phyloP scores from a whole-genome alignment of 35 echinoderm and acorn worm species.

The Apostichopus japonicus region DNA sequence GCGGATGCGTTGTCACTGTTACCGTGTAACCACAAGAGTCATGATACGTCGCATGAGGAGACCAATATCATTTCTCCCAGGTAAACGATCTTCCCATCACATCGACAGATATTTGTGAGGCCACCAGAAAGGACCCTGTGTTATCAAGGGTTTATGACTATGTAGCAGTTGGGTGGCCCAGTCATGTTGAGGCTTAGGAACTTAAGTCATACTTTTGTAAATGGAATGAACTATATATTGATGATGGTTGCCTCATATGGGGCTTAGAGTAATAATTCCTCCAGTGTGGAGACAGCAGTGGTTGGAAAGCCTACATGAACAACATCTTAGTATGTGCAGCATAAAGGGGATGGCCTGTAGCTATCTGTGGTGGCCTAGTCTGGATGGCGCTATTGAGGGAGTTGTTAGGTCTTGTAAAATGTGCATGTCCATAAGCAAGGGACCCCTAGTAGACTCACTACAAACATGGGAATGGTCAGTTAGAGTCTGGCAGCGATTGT shows the following conservation, averaged over 20 bases:
- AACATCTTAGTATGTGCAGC: conserved; percentile 45
- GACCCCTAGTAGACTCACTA: conserved; percentile 29
- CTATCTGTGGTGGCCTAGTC: conserved; percentile 59
- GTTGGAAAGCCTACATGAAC: conserved; percentile 29
- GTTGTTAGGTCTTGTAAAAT: conserved; percentile 39
- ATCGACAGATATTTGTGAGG: conserved; percentile 32
- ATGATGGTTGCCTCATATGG: conserved; percentile 51
- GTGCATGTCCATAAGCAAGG: conserved; percentile 25
- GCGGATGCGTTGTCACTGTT: conserved; percentile 43
- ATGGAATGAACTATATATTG: conserved; percentile 54
- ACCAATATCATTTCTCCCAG: conserved; percentile 14
- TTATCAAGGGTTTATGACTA: conserved; percentile 56
- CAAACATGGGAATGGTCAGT: conserved; percentile 38
- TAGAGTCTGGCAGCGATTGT: conserved; percentile 16
- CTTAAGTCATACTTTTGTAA: conserved; percentile 20
- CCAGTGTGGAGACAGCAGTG: conserved; percentile 25
- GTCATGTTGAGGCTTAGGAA: conserved; percentile 39
- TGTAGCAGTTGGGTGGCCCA: conserved; percentile 49
- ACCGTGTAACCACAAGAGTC: not conserved
- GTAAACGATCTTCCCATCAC: conserved; percentile 29
- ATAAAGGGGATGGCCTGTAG: conserved; percentile 43
- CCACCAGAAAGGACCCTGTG: conserved; percentile 28
- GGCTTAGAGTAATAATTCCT: conserved; percentile 46
- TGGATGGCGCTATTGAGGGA: conserved; percentile 58
- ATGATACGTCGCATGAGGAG: not conserved